Base-by-base conservation (phyloP, 2,113 vertebrate genomes). In the Neolamprologus tretocephalus region DNA sequence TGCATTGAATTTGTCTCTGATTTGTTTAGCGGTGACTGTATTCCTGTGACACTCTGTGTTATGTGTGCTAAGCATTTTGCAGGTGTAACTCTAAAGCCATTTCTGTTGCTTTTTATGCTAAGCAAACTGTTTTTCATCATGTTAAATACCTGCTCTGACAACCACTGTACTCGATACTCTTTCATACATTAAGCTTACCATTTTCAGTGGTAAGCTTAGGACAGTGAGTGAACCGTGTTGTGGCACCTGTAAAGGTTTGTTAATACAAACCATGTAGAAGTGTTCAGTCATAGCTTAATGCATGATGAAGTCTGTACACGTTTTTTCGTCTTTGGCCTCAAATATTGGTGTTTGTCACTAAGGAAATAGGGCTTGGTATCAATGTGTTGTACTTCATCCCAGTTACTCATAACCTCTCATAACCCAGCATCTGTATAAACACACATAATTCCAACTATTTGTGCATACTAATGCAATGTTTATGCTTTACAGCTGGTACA, bases 231-330 rank as follows among this genome's bases (percentile, higher is more conserved):
- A 79, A 83, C 54, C 87, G 49, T 92, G 80, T 87, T 89, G 84
- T 93, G 81, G 78, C 89, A 84, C 88, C 84, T 88, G 82, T 84
- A 68, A 84, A 87, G 66, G 54, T 91, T 63, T 90, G 81, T 89
- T 85, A 86, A 86, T 82, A 89, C 82, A 57, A 84, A 87, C 79
- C 89, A 92, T 80, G 85, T 90, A 86, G 79, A 93, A 49, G 82
- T 92, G 91, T 95, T 87, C 81, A 81, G 92, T 93, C 90, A 91
- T 93, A 95, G 91, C 92, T 95, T 92, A 95, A 93, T 94, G 95
- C 95, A 96, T 95, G 95, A 96, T 95, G 94, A 95, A 9, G 73
- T 96, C 95, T 93, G 92, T 92, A 90, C 93, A 90, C 57, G 90
- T 93, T 89, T 68, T 37, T 92, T 81, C 89, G 88, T 94, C 89